A percentile compares a stretch with the other conserved stretches of the same genome.
Conservation (phyloP, 2,888 invertebrate species). For the Ochropleura plecta region DNA sequence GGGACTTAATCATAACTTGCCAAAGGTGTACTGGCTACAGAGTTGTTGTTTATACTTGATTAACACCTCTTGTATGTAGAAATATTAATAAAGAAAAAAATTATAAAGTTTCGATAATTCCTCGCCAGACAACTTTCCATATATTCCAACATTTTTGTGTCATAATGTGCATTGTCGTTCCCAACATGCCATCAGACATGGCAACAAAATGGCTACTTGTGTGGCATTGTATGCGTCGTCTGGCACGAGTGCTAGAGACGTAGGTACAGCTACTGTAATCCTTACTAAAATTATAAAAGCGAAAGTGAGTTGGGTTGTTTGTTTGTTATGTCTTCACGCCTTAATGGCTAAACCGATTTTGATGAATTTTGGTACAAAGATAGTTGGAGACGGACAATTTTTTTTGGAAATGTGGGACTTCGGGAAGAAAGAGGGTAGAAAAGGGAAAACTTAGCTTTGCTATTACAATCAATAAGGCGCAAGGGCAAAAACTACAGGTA, state of each 20-base stretch:
- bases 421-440: too few species aligned
- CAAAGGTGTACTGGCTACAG: neutral
- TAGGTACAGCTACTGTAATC: neutral
- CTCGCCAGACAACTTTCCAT: neutral
- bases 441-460: too few species aligned
- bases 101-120: neutral
- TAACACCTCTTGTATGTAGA: neutral
- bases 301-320: too few species aligned
- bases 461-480: too few species aligned
- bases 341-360: too few species aligned
- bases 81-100: neutral
- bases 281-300: neutral
- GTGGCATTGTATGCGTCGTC: constrained; percentile 22
- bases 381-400: too few species aligned
- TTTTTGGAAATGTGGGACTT: too few species aligned
- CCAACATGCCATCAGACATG: constrained; percentile 40
- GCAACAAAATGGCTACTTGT: constrained; percentile 24
- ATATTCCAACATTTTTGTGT: constrained; percentile 24
- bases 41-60: neutral
- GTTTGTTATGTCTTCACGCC: too few species aligned
- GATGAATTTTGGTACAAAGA: too few species aligned
- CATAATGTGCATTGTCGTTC: constrained; percentile 29
- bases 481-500: too few species aligned
- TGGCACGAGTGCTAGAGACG: neutral
- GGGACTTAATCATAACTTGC: neutral